phyloP scores from a whole-genome alignment of 2,113 vertebrate species.

The Tichodroma muraria region DNA sequence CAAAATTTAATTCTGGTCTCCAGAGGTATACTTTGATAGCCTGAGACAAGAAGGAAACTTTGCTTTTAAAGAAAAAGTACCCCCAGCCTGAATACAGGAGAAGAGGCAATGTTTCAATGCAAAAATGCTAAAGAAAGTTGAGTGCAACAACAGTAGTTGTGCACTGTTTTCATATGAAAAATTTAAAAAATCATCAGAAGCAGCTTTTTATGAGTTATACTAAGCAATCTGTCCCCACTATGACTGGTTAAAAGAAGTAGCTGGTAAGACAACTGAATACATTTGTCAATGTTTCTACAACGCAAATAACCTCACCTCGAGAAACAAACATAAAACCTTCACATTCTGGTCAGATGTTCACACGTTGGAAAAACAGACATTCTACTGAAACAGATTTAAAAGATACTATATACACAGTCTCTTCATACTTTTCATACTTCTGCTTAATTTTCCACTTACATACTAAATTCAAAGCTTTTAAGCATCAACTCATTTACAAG shows the following conservation, averaged over 20 bases:
- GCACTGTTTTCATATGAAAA: not conserved
- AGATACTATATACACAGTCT: not conserved
- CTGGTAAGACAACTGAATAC: not conserved
- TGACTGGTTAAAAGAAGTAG: not conserved
- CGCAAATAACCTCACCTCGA: not conserved
- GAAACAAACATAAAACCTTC: not conserved
- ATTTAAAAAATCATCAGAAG: not conserved
- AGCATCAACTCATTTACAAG: not conserved
- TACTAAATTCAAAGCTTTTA: not conserved
- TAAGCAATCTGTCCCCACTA: not conserved
- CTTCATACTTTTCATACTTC: not conserved
- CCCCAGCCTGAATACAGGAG: not conserved
- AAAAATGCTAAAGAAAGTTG: not conserved
- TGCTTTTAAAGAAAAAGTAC: not conserved
- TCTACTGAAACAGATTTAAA: not conserved
- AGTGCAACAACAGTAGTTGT: not conserved
- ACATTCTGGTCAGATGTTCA: not conserved
- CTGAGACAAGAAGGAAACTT: not conserved
- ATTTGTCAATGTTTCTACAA: not conserved
- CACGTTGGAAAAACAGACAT: not conserved
- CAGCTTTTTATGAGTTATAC: not conserved
- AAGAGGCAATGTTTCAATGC: not conserved
- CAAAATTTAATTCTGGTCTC: not conserved
- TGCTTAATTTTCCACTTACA: not conserved
- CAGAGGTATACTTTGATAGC: not conserved